A percentile compares a stretch with the other conserved stretches of the same genome.
Conservation (phyloP, 2,888 invertebrate genomes). For the Dugesia japonica region DNA sequence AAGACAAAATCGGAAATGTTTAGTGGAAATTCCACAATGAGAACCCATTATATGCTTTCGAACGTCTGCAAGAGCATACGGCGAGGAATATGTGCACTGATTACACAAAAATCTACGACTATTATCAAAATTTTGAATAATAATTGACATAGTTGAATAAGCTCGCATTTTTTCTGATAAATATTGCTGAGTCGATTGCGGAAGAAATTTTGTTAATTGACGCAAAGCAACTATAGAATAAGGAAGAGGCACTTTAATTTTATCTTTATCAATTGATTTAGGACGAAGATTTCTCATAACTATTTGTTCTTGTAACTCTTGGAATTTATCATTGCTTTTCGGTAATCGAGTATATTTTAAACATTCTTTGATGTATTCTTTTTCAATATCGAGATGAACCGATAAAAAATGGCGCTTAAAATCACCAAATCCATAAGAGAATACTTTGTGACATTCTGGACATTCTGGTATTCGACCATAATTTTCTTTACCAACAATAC, state of each 20-base stretch:
- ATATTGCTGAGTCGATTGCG: slow-evolving; percentile 28
- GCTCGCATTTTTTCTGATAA: slow-evolving; percentile 27
- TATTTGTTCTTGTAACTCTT: slow-evolving; percentile 30
- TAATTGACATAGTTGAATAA: slow-evolving; percentile 28
- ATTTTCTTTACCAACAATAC: slow-evolving; percentile 33
- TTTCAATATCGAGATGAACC: slow-evolving; percentile 33
- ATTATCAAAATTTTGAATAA: slow-evolving; percentile 27
- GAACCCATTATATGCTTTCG: slow-evolving; percentile 34
- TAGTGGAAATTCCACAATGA: slow-evolving; percentile 34
- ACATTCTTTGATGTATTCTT: slow-evolving; percentile 31
- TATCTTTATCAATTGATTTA: slow-evolving; percentile 25
- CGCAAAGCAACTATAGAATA: slow-evolving; percentile 27
- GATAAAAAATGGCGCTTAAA: slow-evolving; percentile 33
- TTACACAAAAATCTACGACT: slow-evolving; percentile 27
- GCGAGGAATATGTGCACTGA: slow-evolving; percentile 32
- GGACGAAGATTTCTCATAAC: slow-evolving; percentile 29
- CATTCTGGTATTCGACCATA: slow-evolving; percentile 35
- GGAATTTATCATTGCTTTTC: slow-evolving; percentile 28
- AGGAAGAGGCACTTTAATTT: slow-evolving; percentile 32
- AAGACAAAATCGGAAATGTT: slow-evolving; percentile 34
- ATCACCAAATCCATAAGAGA: slow-evolving; percentile 33
- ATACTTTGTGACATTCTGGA: slow-evolving; percentile 34
- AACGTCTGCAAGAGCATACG: slow-evolving; percentile 34
- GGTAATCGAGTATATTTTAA: slow-evolving; percentile 33
- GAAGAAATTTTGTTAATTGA: slow-evolving; percentile 28